Percentiles rank a stretch among this genome's conserved stretches.
phyloP scores from a whole-genome alignment of 2,113 vertebrate species.

The Sorex fumeus region DNA sequence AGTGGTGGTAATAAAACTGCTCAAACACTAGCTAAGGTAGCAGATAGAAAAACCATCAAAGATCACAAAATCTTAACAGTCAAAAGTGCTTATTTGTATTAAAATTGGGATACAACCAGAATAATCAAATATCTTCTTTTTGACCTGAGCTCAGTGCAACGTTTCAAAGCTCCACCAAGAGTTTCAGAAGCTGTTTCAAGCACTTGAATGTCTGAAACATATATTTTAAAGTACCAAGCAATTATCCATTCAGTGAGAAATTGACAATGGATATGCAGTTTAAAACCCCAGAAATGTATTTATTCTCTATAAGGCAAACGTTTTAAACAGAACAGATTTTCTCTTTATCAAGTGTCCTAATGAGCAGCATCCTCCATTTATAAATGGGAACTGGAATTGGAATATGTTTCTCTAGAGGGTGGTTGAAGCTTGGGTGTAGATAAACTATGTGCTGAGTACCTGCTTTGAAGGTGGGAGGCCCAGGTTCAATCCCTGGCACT shows the following conservation, averaged over 20 bases:
- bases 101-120: slow-evolving; percentile 16
- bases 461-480: too few species aligned
- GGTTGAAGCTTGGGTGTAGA: too few species aligned
- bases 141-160: neutral
- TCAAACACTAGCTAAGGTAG: too few species aligned
- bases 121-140: neutral
- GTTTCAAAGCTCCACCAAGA: neutral
- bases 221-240: too few species aligned
- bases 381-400: slow-evolving; percentile 17
- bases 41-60: too few species aligned
- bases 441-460: too few species aligned
- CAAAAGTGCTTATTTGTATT: neutral
- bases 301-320: neutral
- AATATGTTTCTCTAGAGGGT: neutral
- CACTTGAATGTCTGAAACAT: neutral
- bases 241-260: slow-evolving; percentile 13
- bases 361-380: slow-evolving; percentile 51
- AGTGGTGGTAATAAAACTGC: too few species aligned
- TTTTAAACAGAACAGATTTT: neutral
- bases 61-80: slow-evolving; percentile 5
- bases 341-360: neutral
- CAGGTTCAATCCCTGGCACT: too few species aligned
- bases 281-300: neutral
- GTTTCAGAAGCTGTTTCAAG: slow-evolving; percentile 30
- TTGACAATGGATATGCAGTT: slow-evolving; percentile 31